Evolutionary conservation across 2,888 invertebrate genomes (phyloP), one percentile per base, ranked within the genome.

Genomic region (Dione vanillae): DNA sequence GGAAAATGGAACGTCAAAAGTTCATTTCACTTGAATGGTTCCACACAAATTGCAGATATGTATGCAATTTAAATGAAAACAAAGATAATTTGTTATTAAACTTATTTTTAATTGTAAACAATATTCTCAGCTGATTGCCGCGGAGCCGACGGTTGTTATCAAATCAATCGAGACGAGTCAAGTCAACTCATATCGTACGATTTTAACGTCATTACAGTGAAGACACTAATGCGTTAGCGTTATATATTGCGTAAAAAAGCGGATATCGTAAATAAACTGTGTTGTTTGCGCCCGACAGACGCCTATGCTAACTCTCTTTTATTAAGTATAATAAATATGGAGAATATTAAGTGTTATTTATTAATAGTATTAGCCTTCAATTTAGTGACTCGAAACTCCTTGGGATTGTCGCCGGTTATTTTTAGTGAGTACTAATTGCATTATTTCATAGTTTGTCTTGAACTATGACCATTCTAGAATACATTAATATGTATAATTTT

Each of bases 401-500:
- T 85, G 67, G 91, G 92, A 76, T 80, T 92, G 51, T 93, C 92
- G 54, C 92, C 92, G 56, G 89, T 93, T 76, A 88, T 93, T 75
- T 85, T 93, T 72, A 91, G 92, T 93, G 75, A 91, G 92, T 92
- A 82, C 74, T 65, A 65, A 67, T 71, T 67, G 59, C 69, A 70
- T 76, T 69, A 65, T 35, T 65, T 69, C 51, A 41, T 47, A 19
- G 16, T 47, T 40, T 66, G 19, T 16, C 19, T 8, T 67, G 43
- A 59, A 16, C 37, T 12, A 41, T 47, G 11, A 45, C 35, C 54
- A 35, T 78, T 78, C 76, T 77, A 78, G 76, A 77, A 76, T 51
- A 12, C 52, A 20, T 61, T 35, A 37, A 52, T 20, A 27, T 43
- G 10, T 11, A 37, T 56, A 56, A 10, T 56, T 56, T 52, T 54